Base-by-base conservation (phyloP, 2,113 vertebrate genomes). In the Cynocephalus volans region DNA sequence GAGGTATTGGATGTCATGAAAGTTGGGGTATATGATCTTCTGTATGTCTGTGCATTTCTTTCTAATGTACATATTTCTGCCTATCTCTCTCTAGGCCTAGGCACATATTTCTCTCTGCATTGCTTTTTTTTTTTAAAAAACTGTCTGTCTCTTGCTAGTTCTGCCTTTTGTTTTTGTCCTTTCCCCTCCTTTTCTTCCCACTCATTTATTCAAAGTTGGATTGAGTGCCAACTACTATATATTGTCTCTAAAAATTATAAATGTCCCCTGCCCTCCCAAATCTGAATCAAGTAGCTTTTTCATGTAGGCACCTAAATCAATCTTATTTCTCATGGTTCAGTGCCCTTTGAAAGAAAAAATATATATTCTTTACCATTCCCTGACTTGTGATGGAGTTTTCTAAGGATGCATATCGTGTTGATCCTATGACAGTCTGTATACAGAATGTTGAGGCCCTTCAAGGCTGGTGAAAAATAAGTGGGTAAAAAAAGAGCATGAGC, bases 141-240 rank as follows among this genome's bases (percentile, higher is more conserved):
- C 24, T 19, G 1, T 65, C 48, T 23, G 4, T 18, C 31, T 89
- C 52, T 41, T 41, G 41, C 4, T 65, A 41, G 33, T 77, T 93
- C 52, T 52, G 23, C 50, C n/a, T 23, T 88, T 3, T 14, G 4
- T 79, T 45, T 95, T 50, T 52, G 24, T 54, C 24, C 60, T 41
- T 54, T 83, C 21, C 62, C 19, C 21, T 89, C 50, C 6, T 52
- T 85, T 45, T 73, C 19, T 82, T 36, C 19, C 17, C 90, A 31
- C 50, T 93, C 26, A 84, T 54, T 70, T 75, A 90, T 67, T 89
- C 84, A 56, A 89, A 56, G 12, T 41, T 58, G 54, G 41, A 94
- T 23, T 93, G 54, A 96, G 41, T 48, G 36, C 56, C 45, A 94
- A n/a, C 31, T 21, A 86, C 52, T 86, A 15, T 26, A 76, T 36